Evolutionary conservation across 2,797 vertebrate species (phyloP).

Genomic region (Lepidocolaptes lacrymiger): DNA sequence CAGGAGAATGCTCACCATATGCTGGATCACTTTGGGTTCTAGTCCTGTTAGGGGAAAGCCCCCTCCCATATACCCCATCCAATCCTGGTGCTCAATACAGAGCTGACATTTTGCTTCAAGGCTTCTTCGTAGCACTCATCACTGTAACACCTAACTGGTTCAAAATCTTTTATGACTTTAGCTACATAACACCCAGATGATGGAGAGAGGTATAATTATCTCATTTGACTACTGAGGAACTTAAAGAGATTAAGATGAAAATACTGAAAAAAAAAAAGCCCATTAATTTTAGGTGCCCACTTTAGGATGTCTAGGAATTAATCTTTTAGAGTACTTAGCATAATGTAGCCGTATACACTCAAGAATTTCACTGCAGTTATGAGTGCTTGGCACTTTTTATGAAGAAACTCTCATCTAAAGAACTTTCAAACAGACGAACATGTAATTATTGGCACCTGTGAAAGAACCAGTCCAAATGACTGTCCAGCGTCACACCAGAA

Average conservation of each 20-base stretch:
- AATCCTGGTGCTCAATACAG: background rate
- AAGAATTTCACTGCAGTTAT: background rate
- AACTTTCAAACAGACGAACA: background rate
- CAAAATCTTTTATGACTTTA: conserved; percentile 17
- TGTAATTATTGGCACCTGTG: background rate
- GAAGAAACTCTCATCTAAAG: background rate
- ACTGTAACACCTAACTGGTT: background rate
- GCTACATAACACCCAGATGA: background rate
- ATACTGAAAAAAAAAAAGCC: background rate
- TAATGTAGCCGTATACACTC: background rate
- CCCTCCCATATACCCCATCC: background rate
- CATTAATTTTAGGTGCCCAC: conserved; percentile 32
- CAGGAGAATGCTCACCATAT: background rate
- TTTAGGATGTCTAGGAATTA: conserved; percentile 29
- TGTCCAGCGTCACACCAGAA: background rate
- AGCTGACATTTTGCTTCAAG: background rate
- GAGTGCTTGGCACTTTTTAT: background rate
- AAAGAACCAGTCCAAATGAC: background rate
- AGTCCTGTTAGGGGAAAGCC: background rate
- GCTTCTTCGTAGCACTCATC: background rate
- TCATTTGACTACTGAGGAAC: conserved; percentile 3
- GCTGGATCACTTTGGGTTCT: background rate
- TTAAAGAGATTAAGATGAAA: conserved; percentile 18
- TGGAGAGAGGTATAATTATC: conserved; percentile 17
- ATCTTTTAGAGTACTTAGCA: conserved; percentile 17